These are phyloP conservation scores for Ennomos erosarius DNA, from an alignment of 2,888 invertebrate species.

Conservation along the genomic window DNA sequence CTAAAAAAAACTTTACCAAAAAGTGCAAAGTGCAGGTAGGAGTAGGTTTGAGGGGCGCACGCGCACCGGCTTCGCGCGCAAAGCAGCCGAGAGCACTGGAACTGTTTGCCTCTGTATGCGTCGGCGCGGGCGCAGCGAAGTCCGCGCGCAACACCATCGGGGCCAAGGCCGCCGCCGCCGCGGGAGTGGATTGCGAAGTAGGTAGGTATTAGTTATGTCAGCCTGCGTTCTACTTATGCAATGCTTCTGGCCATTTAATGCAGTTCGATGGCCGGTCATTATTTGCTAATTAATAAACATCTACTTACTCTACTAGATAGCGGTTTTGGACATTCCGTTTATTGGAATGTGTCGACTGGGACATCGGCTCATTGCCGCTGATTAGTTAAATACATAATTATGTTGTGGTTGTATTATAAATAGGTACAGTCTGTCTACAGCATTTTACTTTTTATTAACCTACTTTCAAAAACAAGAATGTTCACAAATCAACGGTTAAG, in stretches of 20 bases:
- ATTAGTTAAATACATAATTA: not conserved
- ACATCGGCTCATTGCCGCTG: not conserved
- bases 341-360: not conserved
- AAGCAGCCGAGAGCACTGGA: slow-evolving; percentile 50
- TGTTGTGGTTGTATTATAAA: not conserved
- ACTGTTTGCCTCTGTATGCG: slow-evolving; percentile 38
- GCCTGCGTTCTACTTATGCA: slow-evolving; percentile 83
- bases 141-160: slow-evolving; percentile 56
- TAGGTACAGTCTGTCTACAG: not conserved
- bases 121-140: slow-evolving; percentile 37
- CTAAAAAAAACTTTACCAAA: slow-evolving; percentile 45
- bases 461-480: too few species aligned
- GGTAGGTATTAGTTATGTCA: slow-evolving; percentile 77
- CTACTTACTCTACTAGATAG: slow-evolving; percentile 15
- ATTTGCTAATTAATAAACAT: slow-evolving; percentile 38
- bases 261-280: slow-evolving; percentile 72
- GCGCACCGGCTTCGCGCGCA: slow-evolving; percentile 52
- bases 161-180: slow-evolving; percentile 72
- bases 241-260: slow-evolving; percentile 70
- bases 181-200: slow-evolving; percentile 71
- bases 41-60: slow-evolving; percentile 44
- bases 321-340: slow-evolving; percentile 6
- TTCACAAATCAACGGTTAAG: too few species aligned
- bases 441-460: too few species aligned
- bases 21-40: slow-evolving; percentile 34